Evolutionary conservation across 2,113 vertebrate genomes (phyloP), one percentile per base, ranked within the genome.

Genomic region (Casuarius casuarius): DNA sequence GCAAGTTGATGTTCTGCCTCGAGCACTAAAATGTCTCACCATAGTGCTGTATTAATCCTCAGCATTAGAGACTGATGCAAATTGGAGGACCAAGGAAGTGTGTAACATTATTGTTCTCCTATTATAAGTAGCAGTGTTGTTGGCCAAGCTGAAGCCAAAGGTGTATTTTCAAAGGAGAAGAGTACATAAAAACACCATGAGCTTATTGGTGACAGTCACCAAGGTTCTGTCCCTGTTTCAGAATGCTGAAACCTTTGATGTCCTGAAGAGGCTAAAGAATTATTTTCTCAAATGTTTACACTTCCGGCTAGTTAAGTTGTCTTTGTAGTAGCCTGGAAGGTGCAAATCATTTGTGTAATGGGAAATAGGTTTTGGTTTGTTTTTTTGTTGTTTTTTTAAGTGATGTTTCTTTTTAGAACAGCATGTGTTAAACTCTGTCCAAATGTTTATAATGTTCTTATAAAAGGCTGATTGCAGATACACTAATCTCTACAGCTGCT

Each of bases 401-500:
- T 75, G 25, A 29, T 81, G 29, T 12, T 78, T 23, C 61, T 63
- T 33, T 71, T 63, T 38, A 65, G 62, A 90, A 62, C 42, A 89
- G 21, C 31, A 9, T 18, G 8, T 75, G 51, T 71, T 91, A 85
- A 72, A 9, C 29, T 46, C 28, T 38, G 51, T 40, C 42, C 80
- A 72, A 42, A 42, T 86, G 59, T 46, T 71, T 73, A 22, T 2
- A 76, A 14, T 29, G 44, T 79, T 92, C 78, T 62, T 67, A 8
- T 17, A 35, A 91, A 90, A 63, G 40, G 38, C 67, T 87, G 67
- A 13, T 91, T 74, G n/a, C 75, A 85, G 62, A 44, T 89, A 28
- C 19, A 26, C 18, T 70, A 48, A 91, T 73, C 73, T 33, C 75
- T 80, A 10, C 87, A 96, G 74, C 88, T 91, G 81, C 83, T 54